A percentile compares a stretch with the other conserved stretches of the same genome.
phyloP scores from a whole-genome alignment of 1,140 invertebrate genomes.

The Drosophila takahashii region DNA sequence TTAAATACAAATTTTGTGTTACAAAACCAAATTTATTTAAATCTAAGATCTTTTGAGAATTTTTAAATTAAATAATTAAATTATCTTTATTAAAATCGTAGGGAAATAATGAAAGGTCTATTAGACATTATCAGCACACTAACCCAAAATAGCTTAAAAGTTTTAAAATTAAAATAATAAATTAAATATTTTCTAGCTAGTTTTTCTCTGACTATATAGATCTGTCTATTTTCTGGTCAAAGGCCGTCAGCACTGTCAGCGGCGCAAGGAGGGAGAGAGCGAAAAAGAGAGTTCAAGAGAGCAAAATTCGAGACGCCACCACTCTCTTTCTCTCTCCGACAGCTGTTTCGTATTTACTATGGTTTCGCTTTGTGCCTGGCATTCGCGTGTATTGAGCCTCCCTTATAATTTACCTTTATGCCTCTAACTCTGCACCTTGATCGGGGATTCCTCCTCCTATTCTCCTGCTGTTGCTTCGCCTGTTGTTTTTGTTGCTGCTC shows the following conservation, averaged over 20 bases:
- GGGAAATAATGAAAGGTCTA: no score
- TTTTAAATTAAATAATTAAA: no score
- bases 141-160: no score
- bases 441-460: slow-evolving; percentile 35
- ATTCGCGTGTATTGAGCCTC: slow-evolving; percentile 76
- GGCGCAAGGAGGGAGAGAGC: background rate
- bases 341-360: slow-evolving; percentile 82
- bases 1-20: no score
- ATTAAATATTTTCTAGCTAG: background rate
- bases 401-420: slow-evolving; percentile 63
- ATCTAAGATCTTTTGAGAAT: no score
- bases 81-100: no score
- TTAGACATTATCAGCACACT: no score
- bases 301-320: slow-evolving; percentile 14
- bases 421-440: slow-evolving; percentile 68
- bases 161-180: no score
- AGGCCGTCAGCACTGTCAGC: background rate
- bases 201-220: background rate
- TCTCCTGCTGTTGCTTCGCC: slow-evolving; percentile 38
- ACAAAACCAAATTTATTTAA: no score
- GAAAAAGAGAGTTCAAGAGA: slow-evolving; percentile 12
- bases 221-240: background rate
- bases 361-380: slow-evolving; percentile 69
- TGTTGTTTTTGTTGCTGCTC: slow-evolving; percentile 50
- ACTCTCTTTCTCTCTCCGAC: slow-evolving; percentile 40